Conservation (phyloP, 2,797 vertebrate genomes). For the Eulemur mongoz region DNA sequence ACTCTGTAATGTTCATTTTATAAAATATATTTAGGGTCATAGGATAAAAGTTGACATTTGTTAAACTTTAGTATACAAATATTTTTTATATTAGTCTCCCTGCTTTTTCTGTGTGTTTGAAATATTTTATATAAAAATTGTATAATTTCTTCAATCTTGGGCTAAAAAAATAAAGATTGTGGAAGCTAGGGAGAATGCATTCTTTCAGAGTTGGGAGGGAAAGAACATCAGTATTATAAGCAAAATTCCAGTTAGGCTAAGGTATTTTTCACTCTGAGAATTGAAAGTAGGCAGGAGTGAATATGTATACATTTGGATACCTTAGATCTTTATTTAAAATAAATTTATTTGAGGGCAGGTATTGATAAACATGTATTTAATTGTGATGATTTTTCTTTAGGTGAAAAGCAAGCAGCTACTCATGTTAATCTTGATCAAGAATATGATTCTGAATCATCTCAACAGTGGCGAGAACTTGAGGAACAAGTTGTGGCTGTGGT, state of each 20-base stretch:
- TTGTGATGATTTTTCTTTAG: slow-evolving; percentile 80
- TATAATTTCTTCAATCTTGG: too few relatives aligned
- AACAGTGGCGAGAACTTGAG: slow-evolving; percentile 95
- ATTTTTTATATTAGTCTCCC: not conserved
- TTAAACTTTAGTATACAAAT: not conserved
- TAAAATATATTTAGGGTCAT: not conserved
- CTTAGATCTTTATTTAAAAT: slow-evolving; percentile 18
- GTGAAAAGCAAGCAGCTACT: slow-evolving; percentile 98
- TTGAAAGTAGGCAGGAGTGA: not conserved
- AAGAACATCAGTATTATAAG: not conserved
- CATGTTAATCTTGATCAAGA: slow-evolving; percentile 97
- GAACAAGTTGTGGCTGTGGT: slow-evolving; percentile 92
- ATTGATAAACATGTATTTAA: slow-evolving; percentile 6
- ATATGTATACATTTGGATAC: not conserved
- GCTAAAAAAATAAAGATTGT: not conserved
- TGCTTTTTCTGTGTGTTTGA: slow-evolving; percentile 18
- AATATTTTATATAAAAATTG: slow-evolving; percentile 44
- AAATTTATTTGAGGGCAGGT: not conserved
- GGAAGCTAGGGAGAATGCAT: not conserved
- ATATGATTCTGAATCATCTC: slow-evolving; percentile 92
- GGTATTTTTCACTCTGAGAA: not conserved
- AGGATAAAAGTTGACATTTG: not conserved
- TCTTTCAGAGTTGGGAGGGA: not conserved
- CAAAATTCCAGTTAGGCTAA: not conserved
- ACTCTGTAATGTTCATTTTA: not conserved